Evolutionary conservation across 2,797 vertebrate genomes (phyloP).

Genomic region (Labeo calbasu): DNA sequence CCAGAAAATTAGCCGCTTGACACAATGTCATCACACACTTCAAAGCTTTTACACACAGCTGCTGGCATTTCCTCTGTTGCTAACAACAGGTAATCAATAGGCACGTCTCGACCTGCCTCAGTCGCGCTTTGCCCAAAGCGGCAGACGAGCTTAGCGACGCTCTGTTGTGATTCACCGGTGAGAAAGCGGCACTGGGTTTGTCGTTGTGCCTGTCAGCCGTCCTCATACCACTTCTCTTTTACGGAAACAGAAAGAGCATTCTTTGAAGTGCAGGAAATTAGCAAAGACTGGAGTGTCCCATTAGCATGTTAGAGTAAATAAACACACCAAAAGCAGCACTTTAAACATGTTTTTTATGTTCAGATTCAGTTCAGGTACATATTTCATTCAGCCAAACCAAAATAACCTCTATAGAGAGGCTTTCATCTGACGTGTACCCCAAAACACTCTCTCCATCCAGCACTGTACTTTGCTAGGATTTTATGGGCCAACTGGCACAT

Average conservation of each 20-base stretch:
- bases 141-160: constrained; percentile 55
- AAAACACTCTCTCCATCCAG: constrained; percentile 4
- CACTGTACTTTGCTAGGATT: constrained; percentile 12
- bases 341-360: neutral
- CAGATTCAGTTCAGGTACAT: neutral
- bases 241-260: constrained; percentile 17
- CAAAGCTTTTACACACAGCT: constrained; percentile 69
- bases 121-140: constrained; percentile 59
- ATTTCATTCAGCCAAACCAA: constrained; percentile 18
- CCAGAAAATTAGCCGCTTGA: constrained; percentile 8
- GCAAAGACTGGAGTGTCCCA: constrained; percentile 47
- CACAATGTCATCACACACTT: constrained; percentile 45
- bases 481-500: constrained; percentile 64
- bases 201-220: constrained; percentile 9
- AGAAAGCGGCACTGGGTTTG: constrained; percentile 29
- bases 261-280: constrained; percentile 34
- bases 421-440: neutral
- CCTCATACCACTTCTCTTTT: constrained; percentile 36
- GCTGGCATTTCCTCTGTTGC: constrained; percentile 67
- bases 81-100: constrained; percentile 75
- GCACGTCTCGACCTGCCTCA: constrained; percentile 72
- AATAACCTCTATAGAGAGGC: neutral
- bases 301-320: constrained; percentile 2
- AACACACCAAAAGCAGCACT: neutral
- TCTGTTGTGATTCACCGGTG: constrained; percentile 25